phyloP scores from a whole-genome alignment of 2,113 vertebrate genomes.

The Scopus umbretta region DNA sequence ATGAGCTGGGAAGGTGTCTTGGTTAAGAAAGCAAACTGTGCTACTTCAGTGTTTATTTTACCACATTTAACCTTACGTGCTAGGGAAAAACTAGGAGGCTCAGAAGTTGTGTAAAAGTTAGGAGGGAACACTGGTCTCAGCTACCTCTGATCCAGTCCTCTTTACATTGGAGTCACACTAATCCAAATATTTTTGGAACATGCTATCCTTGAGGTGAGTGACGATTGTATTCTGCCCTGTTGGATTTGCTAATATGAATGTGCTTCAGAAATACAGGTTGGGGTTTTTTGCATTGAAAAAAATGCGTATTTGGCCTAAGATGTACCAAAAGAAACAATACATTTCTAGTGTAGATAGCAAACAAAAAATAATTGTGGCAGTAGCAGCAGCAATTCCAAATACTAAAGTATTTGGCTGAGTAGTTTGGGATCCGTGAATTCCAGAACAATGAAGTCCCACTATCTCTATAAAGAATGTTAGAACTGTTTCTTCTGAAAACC shows the following conservation, averaged over 20 bases:
- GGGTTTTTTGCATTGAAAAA: background rate
- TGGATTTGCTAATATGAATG: background rate
- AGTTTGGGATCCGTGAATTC: background rate
- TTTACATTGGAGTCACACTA: fast-evolving
- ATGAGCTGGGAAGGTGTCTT: background rate
- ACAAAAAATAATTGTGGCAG: fast-evolving
- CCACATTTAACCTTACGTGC: fast-evolving
- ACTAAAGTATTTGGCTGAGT: background rate
- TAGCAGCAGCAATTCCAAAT: background rate
- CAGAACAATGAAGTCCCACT: background rate
- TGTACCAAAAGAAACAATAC: fast-evolving
- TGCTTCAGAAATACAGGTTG: background rate
- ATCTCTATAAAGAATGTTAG: background rate
- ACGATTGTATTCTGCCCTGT: background rate
- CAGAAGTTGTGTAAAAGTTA: background rate
- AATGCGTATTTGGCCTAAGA: background rate
- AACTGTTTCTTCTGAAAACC: background rate
- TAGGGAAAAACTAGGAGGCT: background rate
- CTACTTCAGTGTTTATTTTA: background rate
- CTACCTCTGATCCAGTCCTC: background rate
- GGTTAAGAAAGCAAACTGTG: background rate
- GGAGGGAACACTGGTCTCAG: fast-evolving
- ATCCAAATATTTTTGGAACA: background rate
- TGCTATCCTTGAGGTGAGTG: background rate
- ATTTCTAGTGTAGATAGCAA: background rate